A percentile compares a stretch with the other conserved stretches of the same genome.
These are phyloP conservation scores for Eutolmus rufibarbis DNA, from an alignment of 2,888 invertebrate genomes.

Conservation along the genomic window DNA sequence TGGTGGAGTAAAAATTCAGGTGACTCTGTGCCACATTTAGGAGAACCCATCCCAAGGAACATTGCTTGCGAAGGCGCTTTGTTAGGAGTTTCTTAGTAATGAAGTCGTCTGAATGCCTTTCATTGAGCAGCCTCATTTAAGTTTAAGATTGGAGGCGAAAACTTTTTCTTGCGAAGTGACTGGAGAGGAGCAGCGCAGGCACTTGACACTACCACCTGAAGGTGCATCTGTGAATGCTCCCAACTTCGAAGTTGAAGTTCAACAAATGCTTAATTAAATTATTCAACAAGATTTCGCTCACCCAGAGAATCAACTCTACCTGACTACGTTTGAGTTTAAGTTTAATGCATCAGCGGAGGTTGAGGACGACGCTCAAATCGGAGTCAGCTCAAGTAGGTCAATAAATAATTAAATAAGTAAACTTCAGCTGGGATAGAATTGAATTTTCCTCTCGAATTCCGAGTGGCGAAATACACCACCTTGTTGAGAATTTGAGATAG, in stretches of 20 bases:
- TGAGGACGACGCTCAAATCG: neutral
- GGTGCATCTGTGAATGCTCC: neutral
- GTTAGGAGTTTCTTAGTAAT: neutral
- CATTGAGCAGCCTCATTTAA: neutral
- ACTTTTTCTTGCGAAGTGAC: neutral
- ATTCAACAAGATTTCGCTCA: neutral
- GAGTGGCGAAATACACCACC: neutral
- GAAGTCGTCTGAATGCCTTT: neutral
- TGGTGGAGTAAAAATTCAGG: neutral
- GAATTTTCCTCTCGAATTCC: neutral
- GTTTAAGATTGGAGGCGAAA: neutral
- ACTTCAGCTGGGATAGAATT: neutral
- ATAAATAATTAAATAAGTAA: neutral
- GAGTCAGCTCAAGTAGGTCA: neutral
- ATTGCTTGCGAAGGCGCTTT: neutral
- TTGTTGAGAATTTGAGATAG: neutral
- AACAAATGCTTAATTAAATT: constrained; percentile 3
- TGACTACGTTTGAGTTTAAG: neutral
- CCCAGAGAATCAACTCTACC: neutral
- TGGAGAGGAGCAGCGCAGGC: neutral
- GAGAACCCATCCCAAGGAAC: neutral
- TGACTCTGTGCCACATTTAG: neutral
- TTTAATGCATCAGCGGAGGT: neutral
- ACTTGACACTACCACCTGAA: neutral
- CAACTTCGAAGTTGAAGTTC: neutral